Base-by-base conservation (phyloP, 2,797 vertebrate genomes). In the Delichon dasypus region DNA sequence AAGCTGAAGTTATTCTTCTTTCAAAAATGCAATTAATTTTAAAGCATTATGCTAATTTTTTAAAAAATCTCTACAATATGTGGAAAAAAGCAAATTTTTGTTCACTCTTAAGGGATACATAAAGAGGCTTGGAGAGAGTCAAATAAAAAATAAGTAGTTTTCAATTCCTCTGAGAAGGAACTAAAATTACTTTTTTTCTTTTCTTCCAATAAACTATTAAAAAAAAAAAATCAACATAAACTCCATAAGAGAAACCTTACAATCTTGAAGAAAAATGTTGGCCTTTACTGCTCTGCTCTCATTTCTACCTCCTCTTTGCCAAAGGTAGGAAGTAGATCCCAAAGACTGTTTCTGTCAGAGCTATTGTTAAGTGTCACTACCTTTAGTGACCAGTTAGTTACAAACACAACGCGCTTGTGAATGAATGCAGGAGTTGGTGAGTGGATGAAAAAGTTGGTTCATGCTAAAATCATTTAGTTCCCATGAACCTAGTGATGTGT, bases 1-100 rank as follows among this genome's bases (percentile, higher is more conserved):
- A 92, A 74, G 58, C 40, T 68, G 62, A 61, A 84, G 48, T 70
- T 84, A 45, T 53, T 88, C 32, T 66, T 91, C n/a, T 75, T 94
- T 92, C 15, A 32, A 91, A 85, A 91, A 90, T 79, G 54, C 36
- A 79, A 96, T 95, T 95, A 94, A 76, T 90, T 93, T 86, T 78
- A 75, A 86, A 70, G 21, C 5, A 32, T 79, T 68, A 42, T 93
- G 51, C 44, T 91, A 84, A 91, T 61, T 84, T 84, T 1, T 1
- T 5, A 74, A 72, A 78, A 93, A 83, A 48, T 50, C 40, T 72
- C n/a, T 88, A 54, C 23, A 74, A 89, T 53, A 38, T 55, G 32
- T 88, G 58, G 73, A 54, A 64, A 68, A 85, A 58, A 27, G 3
- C 20, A 44, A 84, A 61, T 19, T 66, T 88, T 91, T 66, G 11